Conservation (phyloP, 2,797 vertebrate species). For the Artibeus lituratus region DNA sequence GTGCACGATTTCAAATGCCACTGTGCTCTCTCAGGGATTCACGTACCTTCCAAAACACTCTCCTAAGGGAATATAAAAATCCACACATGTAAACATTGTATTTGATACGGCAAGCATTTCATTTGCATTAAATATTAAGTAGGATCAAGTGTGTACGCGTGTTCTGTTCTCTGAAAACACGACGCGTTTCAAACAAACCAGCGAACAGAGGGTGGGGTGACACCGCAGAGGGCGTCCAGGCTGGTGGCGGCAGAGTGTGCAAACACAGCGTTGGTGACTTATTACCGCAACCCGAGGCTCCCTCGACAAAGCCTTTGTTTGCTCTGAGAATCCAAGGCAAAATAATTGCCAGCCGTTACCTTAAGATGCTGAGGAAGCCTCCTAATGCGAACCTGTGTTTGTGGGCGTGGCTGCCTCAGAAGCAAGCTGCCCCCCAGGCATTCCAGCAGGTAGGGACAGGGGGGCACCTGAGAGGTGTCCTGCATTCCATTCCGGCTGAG, state of each 20-base stretch:
- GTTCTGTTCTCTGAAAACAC: not conserved
- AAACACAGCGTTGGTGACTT: not conserved
- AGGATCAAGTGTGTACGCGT: not conserved
- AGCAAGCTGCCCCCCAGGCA: not conserved
- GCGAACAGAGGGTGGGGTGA: not conserved
- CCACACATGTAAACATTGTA: constrained; percentile 25
- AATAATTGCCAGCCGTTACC: not conserved
- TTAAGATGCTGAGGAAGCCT: not conserved
- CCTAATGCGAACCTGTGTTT: not conserved
- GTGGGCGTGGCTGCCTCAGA: fast-evolving
- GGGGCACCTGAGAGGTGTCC: fast-evolving
- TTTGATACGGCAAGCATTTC: not conserved
- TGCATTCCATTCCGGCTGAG: not conserved
- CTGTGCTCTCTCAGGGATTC: not conserved
- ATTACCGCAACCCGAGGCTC: not conserved
- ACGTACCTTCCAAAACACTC: not conserved
- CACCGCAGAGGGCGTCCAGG: not conserved
- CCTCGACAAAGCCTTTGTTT: not conserved
- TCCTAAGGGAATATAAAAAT: constrained; percentile 16
- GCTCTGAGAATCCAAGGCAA: not conserved
- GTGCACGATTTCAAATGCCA: not conserved
- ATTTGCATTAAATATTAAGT: constrained; percentile 67
- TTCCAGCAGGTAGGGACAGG: not conserved
- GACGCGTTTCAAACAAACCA: not conserved
- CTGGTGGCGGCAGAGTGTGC: not conserved